Base-by-base conservation (phyloP, 1,140 invertebrate genomes). In the Drosophila parvula region DNA sequence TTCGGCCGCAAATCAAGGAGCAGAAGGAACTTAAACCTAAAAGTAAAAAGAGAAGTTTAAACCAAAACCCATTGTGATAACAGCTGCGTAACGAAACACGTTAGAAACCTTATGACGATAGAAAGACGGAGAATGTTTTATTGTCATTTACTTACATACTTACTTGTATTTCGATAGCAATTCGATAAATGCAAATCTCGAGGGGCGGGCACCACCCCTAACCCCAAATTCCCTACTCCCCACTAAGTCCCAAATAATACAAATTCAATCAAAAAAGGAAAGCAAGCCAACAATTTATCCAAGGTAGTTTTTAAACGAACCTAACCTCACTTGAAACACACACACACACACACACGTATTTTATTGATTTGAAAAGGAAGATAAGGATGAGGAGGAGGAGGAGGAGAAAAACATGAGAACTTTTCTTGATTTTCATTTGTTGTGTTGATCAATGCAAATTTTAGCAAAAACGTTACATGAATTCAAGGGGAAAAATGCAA, bases 1-100 rank as follows among this genome's bases (percentile, higher is more conserved):
- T 64, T 74, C 36, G 59, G 70, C 67, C 65, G 57, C 30, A 53
- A 51, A 58, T 59, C 45, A 14, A 38, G 51, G 51, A 53, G 18
- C 34, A 55, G 50, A 60, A 27, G 38, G 58, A 71, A 78, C 47
- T 73, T 36, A 57, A 68, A 53, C 43, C 47, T 58, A 44, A 57
- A 47, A 28, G 38, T 59, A 32, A 67, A 67, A 40, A 47, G 30
- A 67, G 22, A 76, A 63, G 75, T 57, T 78, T 71, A 71, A 78
- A 73, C 74, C 74, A 78, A 79, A 78, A 78, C 75, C 67, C 75
- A 78, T 78, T 78, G 75, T 78, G 74, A 78, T 78, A 69, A 78
- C 75, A 77, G 64, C 50, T 78, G 69, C 69, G 44, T 71, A 73
- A 71, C 22, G 75, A 75, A 74, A 56, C 45, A 74, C 70, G 51